Evolutionary conservation across 2,113 vertebrate species (phyloP).

Genomic region (Martes martes): DNA sequence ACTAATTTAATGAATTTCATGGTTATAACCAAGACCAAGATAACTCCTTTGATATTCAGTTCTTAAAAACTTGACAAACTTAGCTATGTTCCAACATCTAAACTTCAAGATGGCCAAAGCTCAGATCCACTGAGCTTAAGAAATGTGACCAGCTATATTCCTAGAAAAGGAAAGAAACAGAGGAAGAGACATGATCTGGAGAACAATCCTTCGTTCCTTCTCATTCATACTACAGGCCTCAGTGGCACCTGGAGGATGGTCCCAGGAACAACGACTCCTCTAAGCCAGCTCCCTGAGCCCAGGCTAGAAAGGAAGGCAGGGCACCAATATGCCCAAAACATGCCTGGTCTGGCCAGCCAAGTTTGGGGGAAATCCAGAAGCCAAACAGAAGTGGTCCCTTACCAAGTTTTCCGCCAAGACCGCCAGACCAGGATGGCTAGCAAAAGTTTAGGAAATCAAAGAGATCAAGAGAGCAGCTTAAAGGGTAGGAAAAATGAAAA

Average conservation of each 20-base stretch:
- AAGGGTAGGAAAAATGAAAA: not conserved
- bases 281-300: not conserved
- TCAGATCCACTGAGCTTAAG: not conserved
- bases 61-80: not conserved
- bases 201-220: not conserved
- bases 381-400: not conserved
- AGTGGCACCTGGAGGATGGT: rapidly evolving
- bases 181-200: not conserved
- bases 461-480: not conserved
- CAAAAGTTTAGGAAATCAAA: not conserved
- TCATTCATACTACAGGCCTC: not conserved
- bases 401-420: not conserved
- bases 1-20: not conserved
- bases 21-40: not conserved
- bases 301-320: not conserved
- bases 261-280: not conserved
- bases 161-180: not conserved
- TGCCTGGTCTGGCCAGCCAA: not conserved
- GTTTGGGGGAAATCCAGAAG: not conserved
- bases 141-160: not conserved
- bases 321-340: rapidly evolving
- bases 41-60: not conserved
- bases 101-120: not conserved
- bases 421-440: not conserved
- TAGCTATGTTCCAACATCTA: not conserved